These are phyloP conservation scores for Piscicola geometra DNA, from an alignment of 2,888 invertebrate genomes.

Conservation along the genomic window DNA sequence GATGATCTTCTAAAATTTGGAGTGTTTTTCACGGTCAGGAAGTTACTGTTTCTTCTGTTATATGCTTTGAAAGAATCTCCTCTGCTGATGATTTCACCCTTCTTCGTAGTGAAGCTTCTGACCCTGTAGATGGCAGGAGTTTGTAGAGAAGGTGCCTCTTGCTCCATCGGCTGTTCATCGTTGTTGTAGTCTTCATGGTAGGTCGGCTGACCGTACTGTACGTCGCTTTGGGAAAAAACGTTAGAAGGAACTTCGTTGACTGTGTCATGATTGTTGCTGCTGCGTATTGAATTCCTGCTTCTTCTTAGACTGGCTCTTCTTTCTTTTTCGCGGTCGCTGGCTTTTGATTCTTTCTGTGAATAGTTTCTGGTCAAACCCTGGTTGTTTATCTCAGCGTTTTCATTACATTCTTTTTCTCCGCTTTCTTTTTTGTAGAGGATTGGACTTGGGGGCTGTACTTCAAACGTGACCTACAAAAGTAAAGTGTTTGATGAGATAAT, in stretches of 20 bases:
- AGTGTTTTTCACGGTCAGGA: neutral
- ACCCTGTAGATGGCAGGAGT: slow-evolving; percentile 64
- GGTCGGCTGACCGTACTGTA: too few species aligned
- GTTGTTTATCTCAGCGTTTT: neutral
- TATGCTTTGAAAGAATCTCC: slow-evolving; percentile 77
- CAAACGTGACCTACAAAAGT: slow-evolving; percentile 24
- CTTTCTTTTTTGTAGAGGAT: neutral
- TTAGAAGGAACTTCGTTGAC: neutral
- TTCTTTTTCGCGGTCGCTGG: neutral
- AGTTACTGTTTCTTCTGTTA: slow-evolving; percentile 4
- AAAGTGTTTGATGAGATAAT: too few species aligned
- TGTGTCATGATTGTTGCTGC: neutral
- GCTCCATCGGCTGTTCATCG: neutral
- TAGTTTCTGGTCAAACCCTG: too few species aligned
- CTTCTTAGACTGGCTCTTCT: neutral
- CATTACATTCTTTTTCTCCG: neutral
- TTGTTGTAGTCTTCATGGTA: neutral
- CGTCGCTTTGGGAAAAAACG: too few species aligned
- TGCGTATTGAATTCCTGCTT: neutral
- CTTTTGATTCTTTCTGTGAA: too few species aligned
- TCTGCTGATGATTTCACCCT: slow-evolving; percentile 84
- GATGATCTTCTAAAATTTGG: neutral
- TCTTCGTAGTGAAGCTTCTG: slow-evolving; percentile 81
- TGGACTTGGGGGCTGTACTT: slow-evolving; percentile 30
- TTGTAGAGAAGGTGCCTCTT: neutral